Evolutionary conservation across 2,888 invertebrate genomes (phyloP).

Genomic region (Tuberolachnus salignus): DNA sequence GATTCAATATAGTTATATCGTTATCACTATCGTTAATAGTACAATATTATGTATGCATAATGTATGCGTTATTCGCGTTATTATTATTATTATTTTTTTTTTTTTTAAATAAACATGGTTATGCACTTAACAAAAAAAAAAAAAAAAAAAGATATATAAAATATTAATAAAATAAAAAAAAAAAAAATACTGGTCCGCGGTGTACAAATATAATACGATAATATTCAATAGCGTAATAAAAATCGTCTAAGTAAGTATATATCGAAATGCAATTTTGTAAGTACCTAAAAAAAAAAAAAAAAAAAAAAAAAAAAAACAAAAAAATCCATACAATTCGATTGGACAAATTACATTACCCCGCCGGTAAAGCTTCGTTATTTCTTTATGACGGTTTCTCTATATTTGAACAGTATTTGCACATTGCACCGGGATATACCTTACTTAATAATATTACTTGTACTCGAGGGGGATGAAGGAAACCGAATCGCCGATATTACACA

Average conservation of each 20-base stretch:
- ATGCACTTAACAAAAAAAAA: constrained; percentile 35
- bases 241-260: constrained; percentile 22
- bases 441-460: neutral
- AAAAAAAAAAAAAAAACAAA: too few species aligned
- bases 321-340: constrained; percentile 32
- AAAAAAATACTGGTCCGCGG: neutral
- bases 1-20: neutral
- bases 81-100: neutral
- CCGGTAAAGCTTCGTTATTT: neutral
- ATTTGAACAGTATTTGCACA: neutral
- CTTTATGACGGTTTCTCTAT: neutral
- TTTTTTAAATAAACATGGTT: constrained; percentile 25
- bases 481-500: too few species aligned
- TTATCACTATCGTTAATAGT: neutral
- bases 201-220: neutral
- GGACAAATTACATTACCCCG: constrained; percentile 35
- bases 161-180: too few species aligned
- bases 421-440: neutral
- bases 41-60: neutral
- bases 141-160: constrained; percentile 1
- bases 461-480: too few species aligned
- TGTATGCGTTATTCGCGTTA: neutral
- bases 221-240: constrained; percentile 29
- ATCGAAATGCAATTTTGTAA: constrained; percentile 46
- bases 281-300: constrained; percentile 26